Conservation (phyloP, 2,888 invertebrate species). For the Abrostola tripartita region DNA sequence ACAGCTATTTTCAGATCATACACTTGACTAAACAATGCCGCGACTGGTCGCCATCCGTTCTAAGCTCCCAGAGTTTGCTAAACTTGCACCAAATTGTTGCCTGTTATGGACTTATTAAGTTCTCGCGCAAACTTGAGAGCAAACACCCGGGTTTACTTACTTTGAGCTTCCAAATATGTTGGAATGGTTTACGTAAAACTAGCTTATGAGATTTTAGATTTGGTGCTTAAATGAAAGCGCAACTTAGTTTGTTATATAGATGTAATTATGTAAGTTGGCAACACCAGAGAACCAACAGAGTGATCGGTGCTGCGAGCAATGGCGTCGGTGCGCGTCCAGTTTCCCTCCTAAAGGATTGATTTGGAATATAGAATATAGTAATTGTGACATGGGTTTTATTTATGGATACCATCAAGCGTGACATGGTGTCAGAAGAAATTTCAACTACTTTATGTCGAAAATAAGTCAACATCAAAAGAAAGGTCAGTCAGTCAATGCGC, state of each 20-base stretch:
- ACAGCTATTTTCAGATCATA: constrained; percentile 51
- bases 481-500: too few relatives aligned
- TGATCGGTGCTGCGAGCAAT: too few relatives aligned
- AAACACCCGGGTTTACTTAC: constrained; percentile 11
- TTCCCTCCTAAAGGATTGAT: too few relatives aligned
- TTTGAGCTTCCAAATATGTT: constrained; percentile 12
- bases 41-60: constrained; percentile 30
- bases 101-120: constrained; percentile 16
- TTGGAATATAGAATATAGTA: too few relatives aligned
- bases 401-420: too few relatives aligned
- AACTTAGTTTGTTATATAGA: neutral
- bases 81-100: constrained; percentile 10
- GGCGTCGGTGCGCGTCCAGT: too few relatives aligned
- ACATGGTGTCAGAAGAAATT: too few relatives aligned
- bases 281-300: too few relatives aligned
- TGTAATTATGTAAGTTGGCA: too few relatives aligned
- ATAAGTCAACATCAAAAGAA: too few relatives aligned
- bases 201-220: constrained; percentile 2
- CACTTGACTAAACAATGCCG: constrained; percentile 48
- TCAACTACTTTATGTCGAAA: too few relatives aligned
- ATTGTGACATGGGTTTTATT: too few relatives aligned
- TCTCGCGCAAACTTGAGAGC: constrained; percentile 20
- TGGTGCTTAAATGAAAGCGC: neutral
- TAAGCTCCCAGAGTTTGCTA: constrained; percentile 33
- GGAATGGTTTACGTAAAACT: constrained; percentile 1